A percentile compares a stretch with the other conserved stretches of the same genome.
Conservation (phyloP, 2,113 vertebrate genomes). For the Felis chaus region DNA sequence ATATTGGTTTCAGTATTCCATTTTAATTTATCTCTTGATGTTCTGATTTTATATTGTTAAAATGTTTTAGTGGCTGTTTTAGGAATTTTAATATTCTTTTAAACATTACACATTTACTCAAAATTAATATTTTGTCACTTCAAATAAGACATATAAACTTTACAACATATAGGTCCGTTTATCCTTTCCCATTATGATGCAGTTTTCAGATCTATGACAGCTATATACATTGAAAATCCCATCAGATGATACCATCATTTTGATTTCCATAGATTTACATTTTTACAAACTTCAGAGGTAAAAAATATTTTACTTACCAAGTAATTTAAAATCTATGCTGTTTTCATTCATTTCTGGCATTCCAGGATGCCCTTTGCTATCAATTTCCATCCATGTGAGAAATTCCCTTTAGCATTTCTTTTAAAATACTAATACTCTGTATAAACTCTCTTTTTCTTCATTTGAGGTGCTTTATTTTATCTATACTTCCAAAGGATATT, state of each 20-base stretch:
- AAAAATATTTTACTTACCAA: background rate
- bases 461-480: background rate
- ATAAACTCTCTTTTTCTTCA: background rate
- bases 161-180: background rate
- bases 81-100: background rate
- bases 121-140: background rate
- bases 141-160: background rate
- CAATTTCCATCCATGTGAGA: background rate
- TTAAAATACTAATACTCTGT: background rate
- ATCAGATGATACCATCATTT: background rate
- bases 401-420: background rate
- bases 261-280: background rate
- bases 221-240: background rate
- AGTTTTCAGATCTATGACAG: background rate
- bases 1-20: background rate
- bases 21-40: background rate
- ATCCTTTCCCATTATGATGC: background rate
- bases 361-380: background rate
- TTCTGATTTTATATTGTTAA: background rate
- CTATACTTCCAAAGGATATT: background rate
- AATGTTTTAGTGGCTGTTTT: background rate
- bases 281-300: background rate
- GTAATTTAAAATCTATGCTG: background rate
- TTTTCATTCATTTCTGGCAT: background rate
- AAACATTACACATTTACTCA: background rate